Evolutionary conservation across 2,113 vertebrate genomes (phyloP).

Genomic region (Eonycteris spelaea): DNA sequence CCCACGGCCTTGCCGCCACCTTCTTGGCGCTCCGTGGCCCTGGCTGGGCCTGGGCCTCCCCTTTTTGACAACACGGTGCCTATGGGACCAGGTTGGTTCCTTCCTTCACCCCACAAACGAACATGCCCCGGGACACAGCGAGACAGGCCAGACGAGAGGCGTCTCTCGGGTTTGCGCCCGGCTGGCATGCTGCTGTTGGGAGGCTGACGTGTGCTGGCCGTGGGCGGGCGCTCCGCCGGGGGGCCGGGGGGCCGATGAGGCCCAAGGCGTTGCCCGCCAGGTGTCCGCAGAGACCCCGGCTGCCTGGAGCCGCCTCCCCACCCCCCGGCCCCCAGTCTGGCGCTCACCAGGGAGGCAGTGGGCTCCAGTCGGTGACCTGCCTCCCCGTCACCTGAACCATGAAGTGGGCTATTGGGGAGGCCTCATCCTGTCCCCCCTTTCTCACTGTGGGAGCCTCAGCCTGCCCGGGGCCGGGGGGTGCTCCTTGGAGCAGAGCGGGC

Average conservation of each 20-base stretch:
- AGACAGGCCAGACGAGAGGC: background rate
- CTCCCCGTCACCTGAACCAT: background rate
- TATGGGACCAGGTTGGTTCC: rapidly evolving
- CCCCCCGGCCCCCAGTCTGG: rapidly evolving
- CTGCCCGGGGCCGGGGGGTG: rapidly evolving
- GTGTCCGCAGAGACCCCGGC: background rate
- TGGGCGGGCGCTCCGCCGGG: background rate
- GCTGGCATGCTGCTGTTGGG: too few species aligned
- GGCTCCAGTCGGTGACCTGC: rapidly evolving
- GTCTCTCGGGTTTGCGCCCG: background rate
- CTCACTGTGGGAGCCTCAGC: rapidly evolving
- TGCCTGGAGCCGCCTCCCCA: rapidly evolving
- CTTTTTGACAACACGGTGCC: background rate
- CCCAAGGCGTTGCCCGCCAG: rapidly evolving
- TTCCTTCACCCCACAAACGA: background rate
- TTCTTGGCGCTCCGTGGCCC: too few species aligned
- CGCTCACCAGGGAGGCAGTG: rapidly evolving
- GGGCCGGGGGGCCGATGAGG: background rate
- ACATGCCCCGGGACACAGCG: background rate
- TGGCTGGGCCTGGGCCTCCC: background rate
- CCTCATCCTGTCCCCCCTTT: background rate
- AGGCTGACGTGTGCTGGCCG: rapidly evolving
- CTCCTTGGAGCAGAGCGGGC: background rate
- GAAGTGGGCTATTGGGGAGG: background rate
- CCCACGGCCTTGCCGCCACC: too few species aligned